Evolutionary conservation across 2,888 invertebrate genomes (phyloP).

Genomic region (Autographa gamma): DNA sequence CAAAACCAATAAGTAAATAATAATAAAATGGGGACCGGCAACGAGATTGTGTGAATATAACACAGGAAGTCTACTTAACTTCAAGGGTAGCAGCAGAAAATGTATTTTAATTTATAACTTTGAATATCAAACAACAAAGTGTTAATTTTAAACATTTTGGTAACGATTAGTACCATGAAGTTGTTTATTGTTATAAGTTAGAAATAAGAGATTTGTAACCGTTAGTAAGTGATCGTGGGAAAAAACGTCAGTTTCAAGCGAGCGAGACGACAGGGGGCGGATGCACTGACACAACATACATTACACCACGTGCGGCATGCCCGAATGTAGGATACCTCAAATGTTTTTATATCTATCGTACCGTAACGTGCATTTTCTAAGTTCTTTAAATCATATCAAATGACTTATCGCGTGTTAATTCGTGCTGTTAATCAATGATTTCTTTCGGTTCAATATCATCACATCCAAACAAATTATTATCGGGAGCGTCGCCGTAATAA

Average conservation of each 20-base stretch:
- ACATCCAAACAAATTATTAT: conserved; percentile 83
- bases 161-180: conserved; percentile 59
- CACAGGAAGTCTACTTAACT: conserved; percentile 83
- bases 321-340: conserved; percentile 61
- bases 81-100: conserved; percentile 72
- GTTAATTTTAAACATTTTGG: conserved; percentile 21
- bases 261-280: conserved; percentile 78
- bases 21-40: conserved; percentile 82
- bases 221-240: conserved; percentile 82
- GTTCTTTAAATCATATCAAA: background rate
- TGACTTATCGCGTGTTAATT: conserved; percentile 23
- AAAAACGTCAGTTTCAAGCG: conserved; percentile 80
- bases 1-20: conserved; percentile 87
- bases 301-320: conserved; percentile 78
- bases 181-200: background rate
- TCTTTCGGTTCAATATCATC: conserved; percentile 62
- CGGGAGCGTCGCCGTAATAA: conserved; percentile 82
- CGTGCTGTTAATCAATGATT: conserved; percentile 29
- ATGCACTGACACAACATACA: conserved; percentile 74
- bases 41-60: conserved; percentile 83
- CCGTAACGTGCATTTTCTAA: background rate
- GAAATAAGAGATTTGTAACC: conserved; percentile 72
- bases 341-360: conserved; percentile 25
- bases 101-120: conserved; percentile 34
- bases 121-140: conserved; percentile 41